Evolutionary conservation across 2,888 invertebrate genomes (phyloP).

Genomic region (Euclidia mi): DNA sequence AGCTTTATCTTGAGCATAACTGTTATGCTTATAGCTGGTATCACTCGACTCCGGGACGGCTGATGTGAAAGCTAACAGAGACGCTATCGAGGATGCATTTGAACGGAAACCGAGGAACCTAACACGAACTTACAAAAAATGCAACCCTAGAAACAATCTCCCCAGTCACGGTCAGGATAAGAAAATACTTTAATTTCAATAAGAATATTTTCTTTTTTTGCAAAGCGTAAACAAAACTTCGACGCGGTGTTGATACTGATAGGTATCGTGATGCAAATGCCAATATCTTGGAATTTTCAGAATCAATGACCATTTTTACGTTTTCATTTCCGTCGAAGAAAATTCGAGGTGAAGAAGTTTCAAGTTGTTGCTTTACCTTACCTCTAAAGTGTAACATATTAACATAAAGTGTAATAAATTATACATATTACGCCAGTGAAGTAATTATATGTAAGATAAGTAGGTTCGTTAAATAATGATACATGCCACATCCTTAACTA

Average conservation of each 20-base stretch:
- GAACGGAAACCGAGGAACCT: conserved; percentile 34
- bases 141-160: background rate
- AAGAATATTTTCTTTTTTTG: background rate
- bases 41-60: conserved; percentile 36
- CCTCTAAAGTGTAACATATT: too few species aligned
- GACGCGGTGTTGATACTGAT: conserved; percentile 40
- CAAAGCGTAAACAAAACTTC: conserved; percentile 20
- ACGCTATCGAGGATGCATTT: conserved; percentile 46
- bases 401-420: too few species aligned
- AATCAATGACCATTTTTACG: conserved; percentile 28
- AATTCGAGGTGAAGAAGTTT: too few species aligned
- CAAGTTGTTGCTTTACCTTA: too few species aligned
- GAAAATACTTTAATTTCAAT: background rate
- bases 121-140: conserved; percentile 24
- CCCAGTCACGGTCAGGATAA: background rate
- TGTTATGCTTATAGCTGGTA: background rate
- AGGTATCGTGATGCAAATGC: conserved; percentile 45
- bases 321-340: conserved; percentile 25
- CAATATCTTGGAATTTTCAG: conserved; percentile 34
- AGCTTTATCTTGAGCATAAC: too few species aligned
- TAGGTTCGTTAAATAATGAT: background rate
- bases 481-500: conserved; percentile 23
- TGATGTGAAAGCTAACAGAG: conserved; percentile 50
- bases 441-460: too few species aligned
- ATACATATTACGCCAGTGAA: too few species aligned